Percentiles rank a stretch among this genome's conserved stretches.
Evolutionary conservation across 2,888 invertebrate genomes (phyloP).

Genomic region (Nebria brevicollis): DNA sequence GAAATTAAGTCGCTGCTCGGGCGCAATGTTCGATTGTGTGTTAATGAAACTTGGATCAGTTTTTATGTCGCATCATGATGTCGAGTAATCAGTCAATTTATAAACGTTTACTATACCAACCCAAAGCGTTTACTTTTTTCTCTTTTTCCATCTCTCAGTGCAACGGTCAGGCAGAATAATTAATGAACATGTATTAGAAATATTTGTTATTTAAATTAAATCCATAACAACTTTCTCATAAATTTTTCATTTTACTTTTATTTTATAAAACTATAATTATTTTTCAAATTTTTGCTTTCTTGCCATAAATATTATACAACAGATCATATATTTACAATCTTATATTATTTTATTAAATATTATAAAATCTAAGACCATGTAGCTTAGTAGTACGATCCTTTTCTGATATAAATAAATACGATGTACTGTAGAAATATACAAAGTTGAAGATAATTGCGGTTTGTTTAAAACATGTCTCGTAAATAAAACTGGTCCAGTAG

Average conservation of each 20-base stretch:
- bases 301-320: too few species aligned
- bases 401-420: too few species aligned
- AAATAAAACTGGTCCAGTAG: neutral
- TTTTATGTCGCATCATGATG: slow-evolving; percentile 38
- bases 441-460: neutral
- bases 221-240: slow-evolving; percentile 18
- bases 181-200: slow-evolving; percentile 43
- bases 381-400: too few species aligned
- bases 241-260: neutral
- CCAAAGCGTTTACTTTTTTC: slow-evolving; percentile 33
- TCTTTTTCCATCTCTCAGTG: slow-evolving; percentile 9
- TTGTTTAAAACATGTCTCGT: neutral
- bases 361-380: too few species aligned
- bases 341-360: too few species aligned
- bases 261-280: too few species aligned
- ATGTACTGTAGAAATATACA: neutral
- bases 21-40: slow-evolving; percentile 47
- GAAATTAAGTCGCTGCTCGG: slow-evolving; percentile 43
- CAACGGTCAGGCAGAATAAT: slow-evolving; percentile 41
- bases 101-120: slow-evolving; percentile 38
- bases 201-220: slow-evolving; percentile 47
- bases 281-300: neutral
- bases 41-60: slow-evolving; percentile 42
- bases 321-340: too few species aligned
- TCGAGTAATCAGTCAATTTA: slow-evolving; percentile 46